A percentile compares a stretch with the other conserved stretches of the same genome.
phyloP scores from a whole-genome alignment of 2,888 invertebrate genomes.

The Polyommatus iphigenia region DNA sequence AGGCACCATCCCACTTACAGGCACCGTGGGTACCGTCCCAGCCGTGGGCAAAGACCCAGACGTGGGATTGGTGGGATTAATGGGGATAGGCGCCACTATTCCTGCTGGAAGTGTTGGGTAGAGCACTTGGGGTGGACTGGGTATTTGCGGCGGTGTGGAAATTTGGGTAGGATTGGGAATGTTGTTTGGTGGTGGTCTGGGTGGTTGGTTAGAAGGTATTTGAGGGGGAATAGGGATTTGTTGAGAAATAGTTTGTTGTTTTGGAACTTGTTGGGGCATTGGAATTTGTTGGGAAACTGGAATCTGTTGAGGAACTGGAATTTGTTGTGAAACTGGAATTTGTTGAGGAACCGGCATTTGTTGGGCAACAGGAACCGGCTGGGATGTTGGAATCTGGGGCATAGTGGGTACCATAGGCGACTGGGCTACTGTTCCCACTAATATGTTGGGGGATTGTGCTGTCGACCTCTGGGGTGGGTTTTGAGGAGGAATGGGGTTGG shows the following conservation, averaged over 20 bases:
- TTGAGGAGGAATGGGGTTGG: constrained; percentile 48
- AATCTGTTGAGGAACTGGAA: not conserved
- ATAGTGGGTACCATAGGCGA: constrained; percentile 47
- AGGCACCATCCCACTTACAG: constrained; percentile 65
- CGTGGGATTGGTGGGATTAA: not conserved
- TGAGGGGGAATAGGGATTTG: not conserved
- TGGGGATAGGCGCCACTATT: constrained; percentile 31
- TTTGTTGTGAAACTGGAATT: not conserved
- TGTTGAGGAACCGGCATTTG: not conserved
- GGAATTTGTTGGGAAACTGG: not conserved
- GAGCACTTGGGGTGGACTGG: not conserved
- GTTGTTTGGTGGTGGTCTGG: not conserved
- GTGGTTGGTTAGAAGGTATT: not conserved
- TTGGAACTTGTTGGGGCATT: not conserved
- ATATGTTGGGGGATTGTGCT: constrained; percentile 40
- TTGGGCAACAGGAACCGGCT: not conserved
- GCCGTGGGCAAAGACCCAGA: constrained; percentile 29
- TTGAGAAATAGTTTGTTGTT: not conserved
- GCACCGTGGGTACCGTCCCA: constrained; percentile 31
- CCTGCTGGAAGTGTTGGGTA: not conserved
- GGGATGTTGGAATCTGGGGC: constrained; percentile 9
- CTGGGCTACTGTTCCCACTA: constrained; percentile 43
- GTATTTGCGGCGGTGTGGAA: not conserved
- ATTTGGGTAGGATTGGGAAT: not conserved
- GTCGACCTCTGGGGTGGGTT: constrained; percentile 34